A percentile compares a stretch with the other conserved stretches of the same genome.
phyloP scores from a whole-genome alignment of 2,888 invertebrate species.

The Trachelus tabidus region DNA sequence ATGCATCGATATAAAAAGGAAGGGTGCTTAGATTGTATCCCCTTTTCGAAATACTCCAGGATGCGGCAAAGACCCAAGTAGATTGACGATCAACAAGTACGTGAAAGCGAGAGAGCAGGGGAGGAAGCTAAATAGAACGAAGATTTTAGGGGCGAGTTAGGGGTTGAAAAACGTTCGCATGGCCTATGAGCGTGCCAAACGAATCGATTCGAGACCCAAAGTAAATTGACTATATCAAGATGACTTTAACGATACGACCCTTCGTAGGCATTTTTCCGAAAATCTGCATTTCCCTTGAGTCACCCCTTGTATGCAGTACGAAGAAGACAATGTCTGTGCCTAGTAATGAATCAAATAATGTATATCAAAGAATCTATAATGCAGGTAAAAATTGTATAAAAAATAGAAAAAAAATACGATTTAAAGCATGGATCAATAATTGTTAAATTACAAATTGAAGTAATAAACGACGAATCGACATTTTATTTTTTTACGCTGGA shows the following conservation, averaged over 20 bases:
- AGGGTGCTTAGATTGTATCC: not conserved
- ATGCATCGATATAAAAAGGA: not conserved
- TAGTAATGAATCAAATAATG: too few relatives aligned
- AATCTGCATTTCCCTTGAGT: too few relatives aligned
- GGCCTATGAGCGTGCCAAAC: conserved; percentile 23
- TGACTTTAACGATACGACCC: not conserved
- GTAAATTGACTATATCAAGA: not conserved
- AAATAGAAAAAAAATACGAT: too few relatives aligned
- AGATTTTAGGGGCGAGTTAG: conserved; percentile 15
- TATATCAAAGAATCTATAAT: too few relatives aligned
- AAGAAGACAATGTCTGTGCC: too few relatives aligned
- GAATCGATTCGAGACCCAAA: conserved; percentile 27
- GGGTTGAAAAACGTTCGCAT: conserved; percentile 24
- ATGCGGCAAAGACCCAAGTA: not conserved
- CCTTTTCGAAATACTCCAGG: not conserved
- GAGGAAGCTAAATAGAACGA: not conserved
- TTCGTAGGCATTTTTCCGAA: too few relatives aligned
- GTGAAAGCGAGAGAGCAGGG: not conserved
- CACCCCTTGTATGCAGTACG: too few relatives aligned
- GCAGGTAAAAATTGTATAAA: too few relatives aligned
- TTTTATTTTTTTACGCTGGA: not conserved
- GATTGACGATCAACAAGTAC: conserved; percentile 9
- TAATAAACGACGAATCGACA: not conserved
- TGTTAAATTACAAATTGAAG: not conserved
- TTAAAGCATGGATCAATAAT: too few relatives aligned